These are phyloP conservation scores for Eumerus sabulonum DNA, from an alignment of 2,888 invertebrate genomes.

Conservation along the genomic window DNA sequence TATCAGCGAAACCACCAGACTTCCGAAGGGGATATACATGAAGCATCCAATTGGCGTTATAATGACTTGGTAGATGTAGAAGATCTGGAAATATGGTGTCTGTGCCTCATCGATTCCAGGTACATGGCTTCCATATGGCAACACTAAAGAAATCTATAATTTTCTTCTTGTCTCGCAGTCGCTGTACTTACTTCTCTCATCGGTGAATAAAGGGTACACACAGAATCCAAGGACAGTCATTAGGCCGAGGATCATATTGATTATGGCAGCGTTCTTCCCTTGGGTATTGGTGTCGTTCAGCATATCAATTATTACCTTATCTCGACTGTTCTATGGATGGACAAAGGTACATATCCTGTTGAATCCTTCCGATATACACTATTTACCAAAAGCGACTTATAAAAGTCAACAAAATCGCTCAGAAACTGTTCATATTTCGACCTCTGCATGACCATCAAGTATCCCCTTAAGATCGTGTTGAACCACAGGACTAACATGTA, in stretches of 20 bases:
- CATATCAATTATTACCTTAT: constrained; percentile 53
- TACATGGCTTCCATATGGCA: constrained; percentile 74
- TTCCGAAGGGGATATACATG: constrained; percentile 75
- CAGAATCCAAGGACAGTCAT: constrained; percentile 66
- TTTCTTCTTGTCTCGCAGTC: not conserved
- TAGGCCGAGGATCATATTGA: constrained; percentile 65
- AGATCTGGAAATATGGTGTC: constrained; percentile 72
- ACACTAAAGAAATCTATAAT: constrained; percentile 66
- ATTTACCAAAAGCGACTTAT: constrained; percentile 7
- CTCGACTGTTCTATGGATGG: constrained; percentile 33
- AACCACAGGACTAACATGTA: constrained; percentile 75
- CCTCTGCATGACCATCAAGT: constrained; percentile 1
- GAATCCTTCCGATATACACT: not conserved
- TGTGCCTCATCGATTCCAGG: constrained; percentile 71
- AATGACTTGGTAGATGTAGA: constrained; percentile 72
- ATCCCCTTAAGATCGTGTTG: constrained; percentile 59
- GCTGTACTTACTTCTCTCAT: constrained; percentile 44
- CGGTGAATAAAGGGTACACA: constrained; percentile 64
- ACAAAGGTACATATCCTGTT: not conserved
- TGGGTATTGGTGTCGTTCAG: constrained; percentile 69
- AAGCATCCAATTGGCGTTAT: constrained; percentile 75
- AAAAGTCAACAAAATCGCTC: not conserved
- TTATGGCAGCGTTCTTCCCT: constrained; percentile 65
- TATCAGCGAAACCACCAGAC: constrained; percentile 73
- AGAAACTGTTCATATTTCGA: constrained; percentile 18